Conservation (phyloP, 2,888 invertebrate genomes). For the Oscheius sp. region DNA sequence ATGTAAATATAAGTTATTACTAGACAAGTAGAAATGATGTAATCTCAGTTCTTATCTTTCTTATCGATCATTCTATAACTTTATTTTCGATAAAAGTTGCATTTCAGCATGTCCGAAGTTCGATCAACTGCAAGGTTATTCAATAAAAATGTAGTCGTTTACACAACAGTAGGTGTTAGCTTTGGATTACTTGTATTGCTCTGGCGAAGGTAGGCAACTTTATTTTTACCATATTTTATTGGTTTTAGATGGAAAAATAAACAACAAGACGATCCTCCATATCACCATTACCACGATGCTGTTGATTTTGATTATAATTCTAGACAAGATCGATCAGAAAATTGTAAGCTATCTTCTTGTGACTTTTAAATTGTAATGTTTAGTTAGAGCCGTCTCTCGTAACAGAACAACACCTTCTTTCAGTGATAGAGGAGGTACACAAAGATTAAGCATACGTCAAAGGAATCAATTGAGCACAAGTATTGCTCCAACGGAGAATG, state of each 20-base stretch:
- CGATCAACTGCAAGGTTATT: background rate
- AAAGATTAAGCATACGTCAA: conserved; percentile 13
- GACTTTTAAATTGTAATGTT: background rate
- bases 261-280: background rate
- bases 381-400: conserved; percentile 4
- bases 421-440: conserved; percentile 25
- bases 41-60: no score
- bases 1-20: no score
- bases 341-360: background rate
- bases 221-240: background rate
- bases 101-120: conserved; percentile 5
- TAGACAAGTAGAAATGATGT: no score
- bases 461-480: conserved; percentile 11
- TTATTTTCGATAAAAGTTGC: no score
- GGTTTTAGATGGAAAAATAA: background rate
- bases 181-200: conserved; percentile 3
- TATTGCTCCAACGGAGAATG: conserved; percentile 21
- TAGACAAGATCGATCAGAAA: background rate
- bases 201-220: conserved; percentile 1
- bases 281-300: background rate
- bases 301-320: background rate
- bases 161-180: conserved; percentile 11
- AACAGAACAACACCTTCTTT: conserved; percentile 24
- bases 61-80: no score
- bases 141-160: background rate